Evolutionary conservation across 1,140 invertebrate species (phyloP), one percentile per base, ranked within the genome.

Genomic region (Drosophila lacertosa): DNA sequence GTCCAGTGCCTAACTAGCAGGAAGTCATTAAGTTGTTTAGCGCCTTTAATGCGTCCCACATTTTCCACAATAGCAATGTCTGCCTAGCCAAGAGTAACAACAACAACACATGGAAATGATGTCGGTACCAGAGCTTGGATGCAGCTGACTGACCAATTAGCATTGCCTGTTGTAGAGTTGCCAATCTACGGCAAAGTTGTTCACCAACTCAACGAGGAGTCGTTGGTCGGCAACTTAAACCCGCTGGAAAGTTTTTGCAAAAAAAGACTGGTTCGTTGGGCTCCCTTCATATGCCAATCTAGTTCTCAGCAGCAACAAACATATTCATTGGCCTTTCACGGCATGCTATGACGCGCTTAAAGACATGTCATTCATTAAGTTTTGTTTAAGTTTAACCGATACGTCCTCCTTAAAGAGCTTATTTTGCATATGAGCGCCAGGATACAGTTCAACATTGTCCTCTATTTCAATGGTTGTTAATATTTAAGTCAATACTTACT

Each of bases 11-110:
- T 76, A 84, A 86, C 80, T 84, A 86, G 81, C 80, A 84, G 80
- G 81, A 84, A 84, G 80, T 84, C 80, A 84, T 84, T 84, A 86
- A 86, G 81, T 80, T 84, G 81, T 86, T 84, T 86, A 86, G 73
- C 73, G 68, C 45, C 67, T 63, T 73, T 71, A 73, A 62, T 65
- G 53, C 35, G 42, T 16, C 35, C 60, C 54, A 54, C 42, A 54
- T 47, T 48, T 47, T 24, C 18, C 35, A 64, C 59, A 69, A 64
- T 64, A 50, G 66, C 50, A 26, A 42, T 32, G 66, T 63, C 66
- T 54, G 29, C 39, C 24, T 13, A 18, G 18, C 2, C 45, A 18
- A 33, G 24, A 48, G 4, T 15, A 51, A 10, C 6, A 13, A 53
- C 33, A 35, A n/a, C 50, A 16, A 15, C 22, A 39, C 51, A 47